Conservation (phyloP, 1,140 invertebrate genomes). For the Penaeus vannamei region DNA sequence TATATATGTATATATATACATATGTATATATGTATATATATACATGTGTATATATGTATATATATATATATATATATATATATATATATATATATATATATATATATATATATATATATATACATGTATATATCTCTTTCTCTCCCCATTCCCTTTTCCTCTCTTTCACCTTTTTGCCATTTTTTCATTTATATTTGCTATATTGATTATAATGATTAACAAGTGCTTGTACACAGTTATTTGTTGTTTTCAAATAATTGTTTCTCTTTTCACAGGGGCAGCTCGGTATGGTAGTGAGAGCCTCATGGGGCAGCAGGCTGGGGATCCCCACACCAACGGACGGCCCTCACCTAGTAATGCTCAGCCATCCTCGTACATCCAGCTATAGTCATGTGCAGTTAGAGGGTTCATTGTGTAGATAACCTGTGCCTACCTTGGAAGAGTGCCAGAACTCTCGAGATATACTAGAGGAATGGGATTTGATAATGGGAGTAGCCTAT, state of each 20-base stretch:
- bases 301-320: slow-evolving; percentile 40
- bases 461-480: background rate
- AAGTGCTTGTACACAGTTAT: too few relatives aligned
- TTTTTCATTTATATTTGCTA: too few relatives aligned
- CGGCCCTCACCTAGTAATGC: slow-evolving; percentile 60
- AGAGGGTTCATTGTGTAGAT: slow-evolving; percentile 65
- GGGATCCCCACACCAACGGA: slow-evolving; percentile 61
- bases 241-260: background rate
- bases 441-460: slow-evolving; percentile 50
- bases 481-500: slow-evolving; percentile 14
- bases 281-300: slow-evolving; percentile 65
- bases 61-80: too few relatives aligned
- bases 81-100: too few relatives aligned
- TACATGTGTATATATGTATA: too few relatives aligned
- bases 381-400: slow-evolving; percentile 57
- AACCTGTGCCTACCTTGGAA: slow-evolving; percentile 58
- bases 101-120: too few relatives aligned
- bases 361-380: slow-evolving; percentile 54
- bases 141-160: too few relatives aligned
- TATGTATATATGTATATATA: too few relatives aligned
- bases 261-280: slow-evolving; percentile 53
- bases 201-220: too few relatives aligned
- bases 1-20: too few relatives aligned
- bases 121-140: too few relatives aligned
- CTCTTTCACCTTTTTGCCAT: too few relatives aligned